A percentile compares a stretch with the other conserved stretches of the same genome.
Conservation (phyloP, 1,140 invertebrate genomes). For the Vanessa tameamea region DNA sequence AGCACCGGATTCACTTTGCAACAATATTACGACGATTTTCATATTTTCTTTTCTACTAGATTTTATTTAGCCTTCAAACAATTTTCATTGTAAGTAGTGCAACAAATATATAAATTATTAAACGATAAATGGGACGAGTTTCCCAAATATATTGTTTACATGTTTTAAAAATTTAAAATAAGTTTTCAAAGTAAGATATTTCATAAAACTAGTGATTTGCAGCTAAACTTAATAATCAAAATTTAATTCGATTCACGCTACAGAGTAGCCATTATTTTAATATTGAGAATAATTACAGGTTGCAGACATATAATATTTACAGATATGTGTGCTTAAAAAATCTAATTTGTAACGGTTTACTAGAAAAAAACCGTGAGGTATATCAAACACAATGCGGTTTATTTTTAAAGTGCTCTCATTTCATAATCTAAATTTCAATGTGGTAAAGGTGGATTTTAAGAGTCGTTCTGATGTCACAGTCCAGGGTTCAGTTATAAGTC, state of each 20-base stretch:
- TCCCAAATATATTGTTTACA: not conserved
- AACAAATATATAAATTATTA: not conserved
- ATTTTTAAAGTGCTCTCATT: not conserved
- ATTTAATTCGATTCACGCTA: not conserved
- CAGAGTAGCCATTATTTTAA: not conserved
- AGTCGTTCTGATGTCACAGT: not conserved
- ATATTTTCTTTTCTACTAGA: not conserved
- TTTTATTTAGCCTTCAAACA: not conserved
- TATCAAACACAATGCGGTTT: not conserved
- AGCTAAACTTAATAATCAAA: not conserved
- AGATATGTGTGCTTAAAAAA: constrained; percentile 12
- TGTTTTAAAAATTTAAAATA: not conserved
- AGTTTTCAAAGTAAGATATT: not conserved
- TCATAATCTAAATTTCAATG: constrained; percentile 9
- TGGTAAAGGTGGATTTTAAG: not conserved
- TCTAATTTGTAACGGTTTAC: not conserved
- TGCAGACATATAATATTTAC: constrained; percentile 11
- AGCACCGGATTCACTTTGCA: not conserved
- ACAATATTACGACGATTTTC: not conserved
- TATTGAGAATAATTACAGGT: not conserved
- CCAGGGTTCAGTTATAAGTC: too few relatives aligned
- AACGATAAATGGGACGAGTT: not conserved
- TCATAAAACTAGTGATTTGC: not conserved
- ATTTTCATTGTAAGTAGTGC: not conserved
- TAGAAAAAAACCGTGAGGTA: not conserved